Base-by-base conservation (phyloP, 2,797 vertebrate genomes). In the Petrocephalus schoutedeni region DNA sequence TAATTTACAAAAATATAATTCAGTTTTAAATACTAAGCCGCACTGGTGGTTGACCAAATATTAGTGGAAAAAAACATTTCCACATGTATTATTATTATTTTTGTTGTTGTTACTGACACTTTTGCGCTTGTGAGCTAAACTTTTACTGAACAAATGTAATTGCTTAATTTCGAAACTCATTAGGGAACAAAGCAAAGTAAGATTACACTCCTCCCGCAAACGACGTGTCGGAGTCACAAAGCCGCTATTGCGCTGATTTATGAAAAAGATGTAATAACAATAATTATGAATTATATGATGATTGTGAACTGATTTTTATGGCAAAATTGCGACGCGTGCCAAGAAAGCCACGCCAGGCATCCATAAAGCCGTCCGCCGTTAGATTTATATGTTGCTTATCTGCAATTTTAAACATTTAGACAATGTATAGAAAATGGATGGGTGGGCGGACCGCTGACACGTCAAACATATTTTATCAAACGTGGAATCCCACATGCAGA, bases 91-190 rank as follows among this genome's bases (percentile, higher is more conserved):
- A 77, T 77, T 77, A 77, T 36, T 77, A n/a, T 45, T 77, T 9
- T 49, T 45, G 4, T 67, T 14, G 1, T 36, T 36, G 9, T 3
- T 23, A 8, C 1, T 61, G 28, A 74, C 36, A 41, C 32, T 74
- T 28, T 71, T 74, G 14, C 67, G 16, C 32, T 32, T 74, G 14
- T 36, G 36, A 74, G 32, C 4, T 36, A 19, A 74, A 74, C 32
- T 41, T 41, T 74, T 74, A 74, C 67, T 74, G 32, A 80, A 80
- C 19, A 80, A 49, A n/a, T n/a, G 41, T 28, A 49, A 80, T 80
- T 80, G 19, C 16, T 80, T 49, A 80, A 80, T 80, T 80, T 49
- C 74, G 74, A 80, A 80, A 80, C 41, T 80, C 41, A 80, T 80
- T 45, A 80, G 41, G 74, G 41, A 80, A 80, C 41, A 87, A 74